Evolutionary conservation across 1,140 invertebrate genomes (phyloP), one percentile per base, ranked within the genome.

Genomic region (Cheumatopsyche charites): DNA sequence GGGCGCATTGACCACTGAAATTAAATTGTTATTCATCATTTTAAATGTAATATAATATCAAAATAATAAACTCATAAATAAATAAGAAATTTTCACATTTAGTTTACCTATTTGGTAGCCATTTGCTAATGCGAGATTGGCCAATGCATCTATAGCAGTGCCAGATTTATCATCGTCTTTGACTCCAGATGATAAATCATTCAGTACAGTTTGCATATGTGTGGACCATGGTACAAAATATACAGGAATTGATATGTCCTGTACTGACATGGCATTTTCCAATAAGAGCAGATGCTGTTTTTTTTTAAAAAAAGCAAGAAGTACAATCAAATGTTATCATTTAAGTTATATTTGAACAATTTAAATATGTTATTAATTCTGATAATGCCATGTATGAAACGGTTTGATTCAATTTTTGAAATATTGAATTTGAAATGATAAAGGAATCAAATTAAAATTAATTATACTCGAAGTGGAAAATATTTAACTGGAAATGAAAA

Each of bases 81-180:
- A 15, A 52, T 15, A 52, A 6, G 49, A 7, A 52, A 21, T 61
- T 61, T 25, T 25, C 25, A 21, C 4, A 12, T 5, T 19, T 9
- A 4, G 9, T 25, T 17, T 52, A 76, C 93, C 90, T 73, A 96
- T 87, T 83, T 96, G 94, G 80, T 94, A 95, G 26, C 95, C 95
- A 88, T 95, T 97, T 5, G 94, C 94, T n/a, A 93, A 92, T 29
- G 97, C 89, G 21, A 93, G 90, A 78, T 91, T 90, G 62, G 96
- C 82, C 78, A 98, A 84, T 13, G 93, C 93, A 80, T 93, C 89
- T 42, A 91, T 80, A 21, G 93, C 93, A 66, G 84, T 82, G 73
- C 83, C 78, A 17, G 82, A 81, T 74, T 84, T 83, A 52, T 83
- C 82, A 66, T 83, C 80, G n/a, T 82, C 82, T 5, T 81, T 80